Conservation (phyloP, 2,888 invertebrate genomes). For the Meiosimyza decipiens region DNA sequence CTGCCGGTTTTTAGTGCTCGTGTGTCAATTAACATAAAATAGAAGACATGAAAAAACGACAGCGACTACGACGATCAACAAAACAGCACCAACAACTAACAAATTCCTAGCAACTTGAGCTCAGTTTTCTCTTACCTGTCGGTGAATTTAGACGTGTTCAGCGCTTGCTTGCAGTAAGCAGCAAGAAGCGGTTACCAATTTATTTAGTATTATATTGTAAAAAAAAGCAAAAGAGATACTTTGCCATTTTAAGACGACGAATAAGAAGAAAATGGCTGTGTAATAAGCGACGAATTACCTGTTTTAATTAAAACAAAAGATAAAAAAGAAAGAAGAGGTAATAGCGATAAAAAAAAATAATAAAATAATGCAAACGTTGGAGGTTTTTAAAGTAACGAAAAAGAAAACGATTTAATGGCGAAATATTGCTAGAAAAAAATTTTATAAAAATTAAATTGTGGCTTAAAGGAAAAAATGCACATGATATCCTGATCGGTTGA, state of each 20-base stretch:
- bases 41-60: background rate
- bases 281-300: slow-evolving; percentile 24
- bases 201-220: no score
- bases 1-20: slow-evolving; percentile 11
- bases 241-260: slow-evolving; percentile 20
- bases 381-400: background rate
- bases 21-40: background rate
- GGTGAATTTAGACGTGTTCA: slow-evolving; percentile 26
- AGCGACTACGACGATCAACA: background rate
- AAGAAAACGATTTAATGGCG: slow-evolving; percentile 4
- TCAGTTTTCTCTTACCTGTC: slow-evolving; percentile 35
- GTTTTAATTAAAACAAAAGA: slow-evolving; percentile 29
- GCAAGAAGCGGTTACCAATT: slow-evolving; percentile 10
- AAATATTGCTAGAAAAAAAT: background rate
- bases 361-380: slow-evolving; percentile 10
- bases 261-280: slow-evolving; percentile 23
- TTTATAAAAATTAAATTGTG: background rate
- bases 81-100: background rate
- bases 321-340: slow-evolving; percentile 31
- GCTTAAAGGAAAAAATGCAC: background rate
- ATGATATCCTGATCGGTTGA: slow-evolving; percentile 40
- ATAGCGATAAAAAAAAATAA: slow-evolving; percentile 43
- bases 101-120: background rate
- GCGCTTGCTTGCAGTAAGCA: background rate
- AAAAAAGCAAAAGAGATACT: slow-evolving; percentile 25